Evolutionary conservation across 2,113 vertebrate genomes (phyloP).

Genomic region (Myotis yumanensis): DNA sequence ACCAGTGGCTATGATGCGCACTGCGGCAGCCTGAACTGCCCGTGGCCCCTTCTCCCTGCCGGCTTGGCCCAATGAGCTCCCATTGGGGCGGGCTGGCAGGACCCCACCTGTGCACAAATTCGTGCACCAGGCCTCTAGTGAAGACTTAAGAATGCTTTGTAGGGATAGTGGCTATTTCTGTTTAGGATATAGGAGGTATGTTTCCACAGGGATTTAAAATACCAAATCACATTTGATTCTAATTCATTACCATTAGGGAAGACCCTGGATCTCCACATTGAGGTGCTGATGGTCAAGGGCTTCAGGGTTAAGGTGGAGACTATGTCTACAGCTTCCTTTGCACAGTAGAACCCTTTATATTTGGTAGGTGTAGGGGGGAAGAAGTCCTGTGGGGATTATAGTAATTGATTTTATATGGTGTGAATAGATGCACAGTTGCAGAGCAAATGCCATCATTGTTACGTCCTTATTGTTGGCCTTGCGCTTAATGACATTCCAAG

Average conservation of each 20-base stretch:
- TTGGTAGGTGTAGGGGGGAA: conserved; percentile 1
- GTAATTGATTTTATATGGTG: conserved; percentile 66
- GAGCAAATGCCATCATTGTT: conserved; percentile 1
- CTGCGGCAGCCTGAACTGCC: too few relatives aligned
- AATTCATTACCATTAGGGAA: conserved; percentile 53
- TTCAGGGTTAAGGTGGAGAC: neutral
- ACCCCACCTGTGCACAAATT: too few relatives aligned
- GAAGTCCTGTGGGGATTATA: conserved; percentile 9
- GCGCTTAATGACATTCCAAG: neutral
- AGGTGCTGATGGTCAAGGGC: neutral
- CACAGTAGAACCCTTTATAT: conserved; percentile 25
- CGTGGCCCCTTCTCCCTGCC: too few relatives aligned
- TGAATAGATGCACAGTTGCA: neutral
- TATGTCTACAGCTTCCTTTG: neutral
- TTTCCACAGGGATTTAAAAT: conserved; percentile 44
- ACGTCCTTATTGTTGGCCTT: neutral
- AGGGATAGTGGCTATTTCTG: neutral
- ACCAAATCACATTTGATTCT: conserved; percentile 38
- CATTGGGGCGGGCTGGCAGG: too few relatives aligned
- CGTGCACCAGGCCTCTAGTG: neutral
- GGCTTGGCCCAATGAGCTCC: too few relatives aligned
- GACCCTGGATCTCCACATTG: neutral
- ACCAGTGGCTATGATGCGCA: too few relatives aligned
- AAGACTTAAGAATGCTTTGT: conserved; percentile 11
- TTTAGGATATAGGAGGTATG: neutral